Evolutionary conservation across 2,113 vertebrate species (phyloP).

Genomic region (Calcarius ornatus): DNA sequence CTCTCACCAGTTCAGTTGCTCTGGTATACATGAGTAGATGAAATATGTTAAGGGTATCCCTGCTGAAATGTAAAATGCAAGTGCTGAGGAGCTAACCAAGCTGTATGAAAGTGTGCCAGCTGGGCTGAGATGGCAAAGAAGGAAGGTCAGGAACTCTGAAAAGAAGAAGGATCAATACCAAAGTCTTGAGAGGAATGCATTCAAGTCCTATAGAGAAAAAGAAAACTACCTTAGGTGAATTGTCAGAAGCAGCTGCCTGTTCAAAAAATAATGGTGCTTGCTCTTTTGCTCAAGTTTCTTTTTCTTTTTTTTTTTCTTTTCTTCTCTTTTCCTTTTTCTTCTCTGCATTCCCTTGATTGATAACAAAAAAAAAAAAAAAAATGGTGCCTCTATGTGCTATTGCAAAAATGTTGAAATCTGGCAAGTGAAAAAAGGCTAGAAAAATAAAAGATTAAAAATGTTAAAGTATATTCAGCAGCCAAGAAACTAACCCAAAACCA

Average conservation of each 20-base stretch:
- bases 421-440: not conserved
- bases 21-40: not conserved
- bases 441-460: not conserved
- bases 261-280: slow-evolving; percentile 35
- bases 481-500: slow-evolving; percentile 16
- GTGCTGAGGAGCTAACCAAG: not conserved
- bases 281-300: not conserved
- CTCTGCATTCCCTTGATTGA: not conserved
- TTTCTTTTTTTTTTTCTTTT: not conserved
- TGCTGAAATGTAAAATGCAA: slow-evolving; percentile 13
- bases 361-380: not conserved
- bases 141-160: slow-evolving; percentile 38
- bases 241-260: not conserved
- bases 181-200: slow-evolving; percentile 39
- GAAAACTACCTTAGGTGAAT: slow-evolving; percentile 32
- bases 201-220: not conserved
- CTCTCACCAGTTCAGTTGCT: not conserved
- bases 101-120: not conserved
- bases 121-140: slow-evolving; percentile 17
- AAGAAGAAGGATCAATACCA: slow-evolving; percentile 21
- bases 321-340: slow-evolving; percentile 18
- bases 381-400: not conserved
- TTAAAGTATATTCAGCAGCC: not conserved
- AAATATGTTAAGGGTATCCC: not conserved
- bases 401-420: not conserved